These are phyloP conservation scores for Colletes latitarsis DNA, from an alignment of 1,140 invertebrate species.

Conservation along the genomic window DNA sequence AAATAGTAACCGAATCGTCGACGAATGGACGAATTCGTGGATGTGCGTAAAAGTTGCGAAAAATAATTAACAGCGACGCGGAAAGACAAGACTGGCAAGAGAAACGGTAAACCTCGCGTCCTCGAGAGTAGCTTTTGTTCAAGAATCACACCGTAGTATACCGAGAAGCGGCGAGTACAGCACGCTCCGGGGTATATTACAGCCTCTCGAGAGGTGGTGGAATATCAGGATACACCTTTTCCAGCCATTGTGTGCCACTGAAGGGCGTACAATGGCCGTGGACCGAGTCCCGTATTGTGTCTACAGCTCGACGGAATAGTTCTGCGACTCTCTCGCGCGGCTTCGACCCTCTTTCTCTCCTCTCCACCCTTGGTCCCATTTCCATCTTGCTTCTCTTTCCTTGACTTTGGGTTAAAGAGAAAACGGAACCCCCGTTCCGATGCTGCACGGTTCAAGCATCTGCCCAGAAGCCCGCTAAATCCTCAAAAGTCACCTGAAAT, in stretches of 20 bases:
- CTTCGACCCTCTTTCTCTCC: constrained; percentile 34
- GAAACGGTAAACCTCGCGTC: constrained; percentile 44
- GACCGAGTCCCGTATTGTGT: constrained; percentile 77
- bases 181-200: constrained; percentile 62
- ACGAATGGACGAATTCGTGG: neutral
- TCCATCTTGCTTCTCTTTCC: constrained; percentile 45
- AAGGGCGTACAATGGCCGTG: constrained; percentile 68
- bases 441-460: constrained; percentile 71
- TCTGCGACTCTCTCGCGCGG: constrained; percentile 48
- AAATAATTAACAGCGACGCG: constrained; percentile 36
- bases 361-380: constrained; percentile 11
- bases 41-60: neutral
- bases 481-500: constrained; percentile 71
- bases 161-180: constrained; percentile 52
- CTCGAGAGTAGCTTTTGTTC: constrained; percentile 57
- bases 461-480: constrained; percentile 74
- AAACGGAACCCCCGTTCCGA: constrained; percentile 62
- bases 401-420: constrained; percentile 66
- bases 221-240: constrained; percentile 78
- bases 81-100: constrained; percentile 19
- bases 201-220: constrained; percentile 67
- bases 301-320: constrained; percentile 62
- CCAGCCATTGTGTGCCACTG: constrained; percentile 69
- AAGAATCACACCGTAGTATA: constrained; percentile 62
- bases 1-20: too few relatives aligned